A percentile compares a stretch with the other conserved stretches of the same genome.
phyloP scores from a whole-genome alignment of 2,113 vertebrate genomes.

The Calidris pugnax region DNA sequence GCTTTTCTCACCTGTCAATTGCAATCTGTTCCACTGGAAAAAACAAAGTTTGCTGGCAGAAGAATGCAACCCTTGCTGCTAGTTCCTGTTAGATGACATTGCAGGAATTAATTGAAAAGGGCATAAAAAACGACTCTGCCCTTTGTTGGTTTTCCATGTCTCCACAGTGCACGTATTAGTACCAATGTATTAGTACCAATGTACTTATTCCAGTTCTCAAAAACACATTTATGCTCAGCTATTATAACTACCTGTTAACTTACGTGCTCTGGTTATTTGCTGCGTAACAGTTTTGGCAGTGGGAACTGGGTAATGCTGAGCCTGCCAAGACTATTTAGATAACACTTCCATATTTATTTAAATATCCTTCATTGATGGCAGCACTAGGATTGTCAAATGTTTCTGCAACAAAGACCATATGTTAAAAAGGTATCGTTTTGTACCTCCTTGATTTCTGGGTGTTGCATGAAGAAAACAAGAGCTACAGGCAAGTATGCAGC shows the following conservation, averaged over 20 bases:
- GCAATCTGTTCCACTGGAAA: conserved; percentile 44
- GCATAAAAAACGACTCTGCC: not conserved
- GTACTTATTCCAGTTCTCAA: not conserved
- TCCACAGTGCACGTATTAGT: not conserved
- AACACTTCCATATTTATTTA: not conserved
- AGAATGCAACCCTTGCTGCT: not conserved
- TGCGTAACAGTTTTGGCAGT: not conserved
- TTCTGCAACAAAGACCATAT: not conserved
- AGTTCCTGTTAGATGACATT: not conserved
- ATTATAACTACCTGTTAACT: not conserved
- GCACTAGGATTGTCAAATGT: not conserved
- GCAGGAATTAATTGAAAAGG: not conserved
- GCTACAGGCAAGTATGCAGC: not conserved
- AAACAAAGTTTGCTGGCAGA: not conserved
- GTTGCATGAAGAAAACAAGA: not conserved
- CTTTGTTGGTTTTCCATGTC: not conserved
- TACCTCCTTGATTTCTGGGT: not conserved
- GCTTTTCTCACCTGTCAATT: conserved; percentile 47
- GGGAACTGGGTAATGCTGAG: not conserved
- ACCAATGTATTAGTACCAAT: not conserved
- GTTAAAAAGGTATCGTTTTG: not conserved
- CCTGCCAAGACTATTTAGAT: not conserved
- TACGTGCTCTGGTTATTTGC: not conserved
- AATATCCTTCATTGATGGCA: not conserved
- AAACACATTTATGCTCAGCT: not conserved